Conservation (phyloP, 2,113 vertebrate species). For the Litocranius walleri region DNA sequence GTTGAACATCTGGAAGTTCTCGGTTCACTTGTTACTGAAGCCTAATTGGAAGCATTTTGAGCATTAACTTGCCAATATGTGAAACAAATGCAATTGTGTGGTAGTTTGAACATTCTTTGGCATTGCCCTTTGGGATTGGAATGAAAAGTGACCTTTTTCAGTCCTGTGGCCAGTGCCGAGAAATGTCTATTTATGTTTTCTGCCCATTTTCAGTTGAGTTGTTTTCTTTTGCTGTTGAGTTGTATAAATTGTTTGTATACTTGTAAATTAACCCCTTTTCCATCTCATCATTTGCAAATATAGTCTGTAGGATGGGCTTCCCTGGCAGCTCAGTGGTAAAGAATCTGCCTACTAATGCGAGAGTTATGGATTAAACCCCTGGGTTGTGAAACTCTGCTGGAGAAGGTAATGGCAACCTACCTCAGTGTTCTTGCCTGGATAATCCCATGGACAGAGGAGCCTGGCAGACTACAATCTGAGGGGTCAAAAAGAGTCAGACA, state of each 20-base stretch:
- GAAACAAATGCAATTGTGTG: background rate
- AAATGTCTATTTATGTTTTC: background rate
- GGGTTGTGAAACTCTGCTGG: background rate
- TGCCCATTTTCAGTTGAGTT: background rate
- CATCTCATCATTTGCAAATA: background rate
- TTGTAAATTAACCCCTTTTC: background rate
- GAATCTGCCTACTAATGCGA: background rate
- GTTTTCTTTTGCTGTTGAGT: background rate
- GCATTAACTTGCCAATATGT: background rate
- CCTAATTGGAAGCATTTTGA: background rate
- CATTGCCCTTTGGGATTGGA: background rate
- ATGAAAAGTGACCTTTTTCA: background rate
- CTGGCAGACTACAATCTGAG: background rate
- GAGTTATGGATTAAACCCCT: background rate
- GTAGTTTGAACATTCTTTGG: background rate
- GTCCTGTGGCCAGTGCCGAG: background rate
- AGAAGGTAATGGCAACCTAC: background rate
- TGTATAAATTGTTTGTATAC: background rate
- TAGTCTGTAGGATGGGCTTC: background rate
- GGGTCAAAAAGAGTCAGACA: background rate
- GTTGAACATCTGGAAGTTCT: background rate
- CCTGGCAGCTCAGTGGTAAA: background rate
- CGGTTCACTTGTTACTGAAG: background rate
- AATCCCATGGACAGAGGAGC: background rate
- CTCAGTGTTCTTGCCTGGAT: background rate